Conservation (phyloP, 2,113 vertebrate species). For the Tragulus kanchil region DNA sequence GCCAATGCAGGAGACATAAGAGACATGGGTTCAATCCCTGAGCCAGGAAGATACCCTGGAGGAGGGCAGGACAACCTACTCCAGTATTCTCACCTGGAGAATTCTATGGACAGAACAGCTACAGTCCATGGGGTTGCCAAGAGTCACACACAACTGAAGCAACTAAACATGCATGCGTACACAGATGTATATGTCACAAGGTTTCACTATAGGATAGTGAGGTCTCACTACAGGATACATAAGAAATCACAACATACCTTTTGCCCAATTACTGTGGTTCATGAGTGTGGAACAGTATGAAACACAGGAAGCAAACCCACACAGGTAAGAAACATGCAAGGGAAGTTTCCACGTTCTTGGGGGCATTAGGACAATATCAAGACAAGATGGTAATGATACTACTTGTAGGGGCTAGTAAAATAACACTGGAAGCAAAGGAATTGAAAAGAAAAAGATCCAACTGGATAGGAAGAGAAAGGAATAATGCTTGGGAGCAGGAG, state of each 20-base stretch:
- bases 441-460: neutral
- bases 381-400: neutral
- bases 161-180: neutral
- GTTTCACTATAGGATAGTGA: neutral
- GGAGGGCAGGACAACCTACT: neutral
- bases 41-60: neutral
- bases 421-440: neutral
- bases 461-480: accelerated
- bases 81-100: neutral
- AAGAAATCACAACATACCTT: neutral
- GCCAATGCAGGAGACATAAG: neutral
- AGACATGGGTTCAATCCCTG: neutral
- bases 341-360: neutral
- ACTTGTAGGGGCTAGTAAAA: neutral
- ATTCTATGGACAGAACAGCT: neutral
- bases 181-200: neutral
- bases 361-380: neutral
- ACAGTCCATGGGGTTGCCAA: neutral
- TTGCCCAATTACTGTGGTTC: neutral
- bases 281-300: neutral
- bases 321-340: neutral
- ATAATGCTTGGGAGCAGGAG: neutral
- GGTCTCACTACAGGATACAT: neutral
- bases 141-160: neutral
- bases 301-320: neutral